Evolutionary conservation across 1,140 invertebrate genomes (phyloP), one percentile per base, ranked within the genome.

Genomic region (Paralvinella palmiformis): DNA sequence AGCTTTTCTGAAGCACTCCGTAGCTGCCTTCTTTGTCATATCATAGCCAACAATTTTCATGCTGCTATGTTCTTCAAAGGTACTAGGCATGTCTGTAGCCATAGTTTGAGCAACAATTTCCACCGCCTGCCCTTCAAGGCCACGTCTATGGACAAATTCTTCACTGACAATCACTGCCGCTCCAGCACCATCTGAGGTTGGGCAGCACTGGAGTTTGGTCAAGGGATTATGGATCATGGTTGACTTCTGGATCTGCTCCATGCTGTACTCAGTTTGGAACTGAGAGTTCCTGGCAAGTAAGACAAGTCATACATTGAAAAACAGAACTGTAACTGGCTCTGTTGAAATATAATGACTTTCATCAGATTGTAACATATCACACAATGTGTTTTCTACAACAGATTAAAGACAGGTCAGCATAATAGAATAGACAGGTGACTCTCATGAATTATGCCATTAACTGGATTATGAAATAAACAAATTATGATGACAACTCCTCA

Each of bases 41-140:
- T 99, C 96, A 80, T 90, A 96, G 0, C 94, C 94, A 64, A 92
- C 85, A 66, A 98, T 82, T 83, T 96, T 96, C 68, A 98, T 94
- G 53, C 88, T 85, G 72, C 91, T 95, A 66, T 87, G 86, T 62
- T 91, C 89, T 20, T 83, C 79, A 72, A 99, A 98, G 0, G 94
- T 89, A 1, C 87, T 88, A 5, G 88, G 85, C 4, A 90, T 83
- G 78, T 99, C 96, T 7, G 94, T 96, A 0, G 88, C 86, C 92
- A 98, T 95, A 83, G 97, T 92, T 88, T 98, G 94, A 10, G 72
- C 72, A 20, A 97, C 71, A 71, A 98, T 96, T 83, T 98, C 94
- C 0, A 98, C 90, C 36, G 96, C 95, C 77, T 84, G 80, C 3
- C 56, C 45, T 73, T 96, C 86, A 2, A 98, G 81, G 27, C 88